phyloP scores from a whole-genome alignment of 2,888 invertebrate genomes.

The Elmis aenea region DNA sequence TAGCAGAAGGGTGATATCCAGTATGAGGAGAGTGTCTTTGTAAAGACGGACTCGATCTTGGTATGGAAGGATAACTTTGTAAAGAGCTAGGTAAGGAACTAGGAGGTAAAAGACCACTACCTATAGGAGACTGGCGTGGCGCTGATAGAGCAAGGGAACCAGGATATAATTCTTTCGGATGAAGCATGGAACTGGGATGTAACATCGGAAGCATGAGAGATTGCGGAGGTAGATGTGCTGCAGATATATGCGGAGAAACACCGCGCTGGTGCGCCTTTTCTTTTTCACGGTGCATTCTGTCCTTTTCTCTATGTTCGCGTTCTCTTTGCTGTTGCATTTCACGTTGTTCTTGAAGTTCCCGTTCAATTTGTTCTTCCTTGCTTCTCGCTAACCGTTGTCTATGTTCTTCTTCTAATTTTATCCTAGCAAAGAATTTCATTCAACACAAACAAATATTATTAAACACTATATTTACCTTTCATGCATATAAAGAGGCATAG shows the following conservation, averaged over 20 bases:
- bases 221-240: slow-evolving; percentile 33
- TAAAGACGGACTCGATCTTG: slow-evolving; percentile 53
- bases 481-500: slow-evolving; percentile 51
- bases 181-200: slow-evolving; percentile 40
- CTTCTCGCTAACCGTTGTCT: slow-evolving; percentile 52
- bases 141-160: slow-evolving; percentile 33
- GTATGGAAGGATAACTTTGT: slow-evolving; percentile 34
- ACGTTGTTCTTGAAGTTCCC: slow-evolving; percentile 50
- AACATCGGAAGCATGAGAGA: slow-evolving; percentile 39
- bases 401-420: slow-evolving; percentile 68
- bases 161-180: slow-evolving; percentile 34
- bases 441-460: slow-evolving; percentile 2
- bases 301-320: slow-evolving; percentile 50
- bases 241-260: slow-evolving; percentile 42
- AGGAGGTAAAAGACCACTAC: slow-evolving; percentile 36
- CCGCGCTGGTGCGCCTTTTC: slow-evolving; percentile 47
- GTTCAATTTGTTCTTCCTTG: slow-evolving; percentile 53
- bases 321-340: slow-evolving; percentile 38
- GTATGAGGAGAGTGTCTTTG: slow-evolving; percentile 51
- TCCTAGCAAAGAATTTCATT: slow-evolving; percentile 39
- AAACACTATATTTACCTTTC: slow-evolving; percentile 45
- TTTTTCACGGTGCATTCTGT: slow-evolving; percentile 50
- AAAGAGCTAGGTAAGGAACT: slow-evolving; percentile 26
- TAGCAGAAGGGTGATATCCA: slow-evolving; percentile 30
- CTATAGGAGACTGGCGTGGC: slow-evolving; percentile 40